Conservation (phyloP, 2,113 vertebrate species). For the Ploceus nigricollis region DNA sequence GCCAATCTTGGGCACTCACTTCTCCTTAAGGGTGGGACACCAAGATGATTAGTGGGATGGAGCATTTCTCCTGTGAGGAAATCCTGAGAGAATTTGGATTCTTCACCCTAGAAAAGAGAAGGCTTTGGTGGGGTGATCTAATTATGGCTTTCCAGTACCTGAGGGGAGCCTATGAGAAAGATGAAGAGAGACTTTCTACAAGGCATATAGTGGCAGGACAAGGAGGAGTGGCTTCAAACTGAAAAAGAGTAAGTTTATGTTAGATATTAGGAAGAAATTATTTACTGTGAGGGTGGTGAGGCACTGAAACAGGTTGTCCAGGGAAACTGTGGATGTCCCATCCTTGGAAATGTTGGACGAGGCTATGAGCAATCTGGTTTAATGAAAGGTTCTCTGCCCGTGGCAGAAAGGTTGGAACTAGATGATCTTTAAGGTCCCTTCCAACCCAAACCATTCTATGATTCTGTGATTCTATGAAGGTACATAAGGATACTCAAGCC, state of each 20-base stretch:
- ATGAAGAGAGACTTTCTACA: background rate
- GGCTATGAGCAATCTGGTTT: background rate
- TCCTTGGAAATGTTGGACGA: background rate
- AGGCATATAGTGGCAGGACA: background rate
- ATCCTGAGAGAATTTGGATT: background rate
- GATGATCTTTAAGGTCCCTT: background rate
- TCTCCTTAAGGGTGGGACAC: background rate
- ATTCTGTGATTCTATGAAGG: background rate
- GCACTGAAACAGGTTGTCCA: background rate
- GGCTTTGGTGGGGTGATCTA: background rate
- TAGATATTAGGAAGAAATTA: background rate
- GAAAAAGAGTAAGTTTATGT: background rate
- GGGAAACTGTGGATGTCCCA: no score
- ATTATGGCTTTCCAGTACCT: background rate
- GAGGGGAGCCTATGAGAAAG: background rate
- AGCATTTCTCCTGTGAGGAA: background rate
- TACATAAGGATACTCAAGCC: background rate
- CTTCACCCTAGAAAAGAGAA: background rate
- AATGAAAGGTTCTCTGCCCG: background rate
- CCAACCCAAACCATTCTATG: background rate
- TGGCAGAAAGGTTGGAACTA: background rate
- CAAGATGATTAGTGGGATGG: background rate
- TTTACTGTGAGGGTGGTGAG: background rate
- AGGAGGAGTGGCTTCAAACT: background rate
- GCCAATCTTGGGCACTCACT: background rate